A percentile compares a stretch with the other conserved stretches of the same genome.
phyloP scores from a whole-genome alignment of 2,797 vertebrate genomes.

The Stomatorhinus walkeri region DNA sequence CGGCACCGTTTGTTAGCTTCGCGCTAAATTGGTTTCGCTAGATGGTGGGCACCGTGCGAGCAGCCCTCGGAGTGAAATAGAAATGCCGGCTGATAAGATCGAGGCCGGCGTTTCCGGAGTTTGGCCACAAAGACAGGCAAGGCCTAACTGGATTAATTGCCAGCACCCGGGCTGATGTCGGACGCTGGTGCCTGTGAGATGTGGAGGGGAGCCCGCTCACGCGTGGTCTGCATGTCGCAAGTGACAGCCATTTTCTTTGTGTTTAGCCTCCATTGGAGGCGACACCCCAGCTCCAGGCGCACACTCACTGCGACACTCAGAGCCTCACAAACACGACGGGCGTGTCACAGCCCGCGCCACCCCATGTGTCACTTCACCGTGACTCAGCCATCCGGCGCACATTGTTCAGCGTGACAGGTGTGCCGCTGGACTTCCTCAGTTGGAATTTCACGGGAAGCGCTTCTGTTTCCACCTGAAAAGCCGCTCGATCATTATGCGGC shows the following conservation, averaged over 20 bases:
- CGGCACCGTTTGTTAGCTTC: neutral
- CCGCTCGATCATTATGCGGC: neutral
- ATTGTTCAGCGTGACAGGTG: neutral
- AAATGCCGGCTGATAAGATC: conserved; percentile 49
- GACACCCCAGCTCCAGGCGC: neutral
- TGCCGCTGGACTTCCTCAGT: neutral
- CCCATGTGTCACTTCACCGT: neutral
- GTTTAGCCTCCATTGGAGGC: neutral
- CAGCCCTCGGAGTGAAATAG: neutral
- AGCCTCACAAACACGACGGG: neutral
- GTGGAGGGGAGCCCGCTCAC: neutral
- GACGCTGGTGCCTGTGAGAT: neutral
- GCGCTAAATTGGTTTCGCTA: neutral
- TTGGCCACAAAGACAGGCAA: conserved; percentile 38
- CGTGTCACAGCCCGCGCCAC: neutral
- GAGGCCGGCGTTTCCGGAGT: conserved; percentile 50
- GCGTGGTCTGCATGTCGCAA: neutral
- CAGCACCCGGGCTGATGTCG: neutral
- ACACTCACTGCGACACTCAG: neutral
- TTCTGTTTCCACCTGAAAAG: neutral
- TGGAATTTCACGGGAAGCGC: neutral
- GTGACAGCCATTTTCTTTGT: neutral
- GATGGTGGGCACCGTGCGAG: neutral
- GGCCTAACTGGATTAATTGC: conserved; percentile 23
- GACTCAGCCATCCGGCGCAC: neutral